A percentile compares a stretch with the other conserved stretches of the same genome.
Conservation (phyloP, 92 coral and sea anemone genomes). For the Desmophyllum pertusum region DNA sequence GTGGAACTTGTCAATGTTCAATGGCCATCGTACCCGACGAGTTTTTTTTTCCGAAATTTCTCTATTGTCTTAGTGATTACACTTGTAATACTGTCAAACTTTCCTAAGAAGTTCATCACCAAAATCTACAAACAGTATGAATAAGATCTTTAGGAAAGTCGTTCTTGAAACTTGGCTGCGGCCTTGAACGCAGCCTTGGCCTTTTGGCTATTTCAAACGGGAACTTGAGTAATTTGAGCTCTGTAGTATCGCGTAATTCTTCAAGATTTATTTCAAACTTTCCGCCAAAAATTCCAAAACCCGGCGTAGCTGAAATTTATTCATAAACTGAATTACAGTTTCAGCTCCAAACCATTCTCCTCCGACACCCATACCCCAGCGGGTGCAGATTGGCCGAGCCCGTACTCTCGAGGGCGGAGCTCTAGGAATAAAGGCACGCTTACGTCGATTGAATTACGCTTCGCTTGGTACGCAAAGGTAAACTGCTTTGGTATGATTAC, state of each 20-base stretch:
- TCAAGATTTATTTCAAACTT: constrained; percentile 79
- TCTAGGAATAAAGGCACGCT: constrained; percentile 90
- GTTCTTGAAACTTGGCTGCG: constrained; percentile 91
- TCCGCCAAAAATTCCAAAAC: constrained; percentile 92
- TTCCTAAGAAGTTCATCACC: constrained; percentile 74
- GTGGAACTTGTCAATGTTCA: constrained; percentile 64
- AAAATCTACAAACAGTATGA: constrained; percentile 75
- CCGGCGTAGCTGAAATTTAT: constrained; percentile 76
- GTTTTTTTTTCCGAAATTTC: constrained; percentile 66
- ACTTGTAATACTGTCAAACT: constrained; percentile 70
- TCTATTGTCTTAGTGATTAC: constrained; percentile 70
- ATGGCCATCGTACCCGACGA: constrained; percentile 66
- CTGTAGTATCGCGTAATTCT: constrained; percentile 74
- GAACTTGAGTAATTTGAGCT: constrained; percentile 81
- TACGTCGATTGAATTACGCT: constrained; percentile 66
- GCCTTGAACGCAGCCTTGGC: constrained; percentile 93
- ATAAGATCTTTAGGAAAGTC: constrained; percentile 94
- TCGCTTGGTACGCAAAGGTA: constrained; percentile 72
- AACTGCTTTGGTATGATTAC: constrained; percentile 74
- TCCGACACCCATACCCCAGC: constrained; percentile 83
- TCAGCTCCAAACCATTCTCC: constrained; percentile 85
- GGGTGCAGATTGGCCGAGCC: constrained; percentile 71
- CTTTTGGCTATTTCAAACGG: constrained; percentile 68
- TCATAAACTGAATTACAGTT: constrained; percentile 72
- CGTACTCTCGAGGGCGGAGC: constrained; percentile 83